A percentile compares a stretch with the other conserved stretches of the same genome.
Conservation (phyloP, 2,113 vertebrate species). For the Coryphaenoides rupestris region DNA sequence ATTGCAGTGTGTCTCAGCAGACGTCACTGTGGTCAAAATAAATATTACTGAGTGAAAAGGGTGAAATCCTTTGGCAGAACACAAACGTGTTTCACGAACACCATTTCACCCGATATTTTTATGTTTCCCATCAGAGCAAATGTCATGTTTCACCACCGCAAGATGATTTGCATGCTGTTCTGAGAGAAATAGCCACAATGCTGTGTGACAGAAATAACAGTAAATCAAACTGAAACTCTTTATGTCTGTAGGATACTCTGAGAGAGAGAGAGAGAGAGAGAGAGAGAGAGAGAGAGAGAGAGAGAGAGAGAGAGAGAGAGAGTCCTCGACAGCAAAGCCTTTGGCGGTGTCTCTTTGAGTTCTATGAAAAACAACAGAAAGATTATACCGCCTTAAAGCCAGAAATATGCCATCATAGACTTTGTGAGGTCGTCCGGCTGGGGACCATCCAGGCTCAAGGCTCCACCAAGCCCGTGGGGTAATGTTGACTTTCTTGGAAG, state of each 20-base stretch:
- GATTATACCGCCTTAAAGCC: slow-evolving; percentile 5
- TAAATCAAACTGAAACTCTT: background rate
- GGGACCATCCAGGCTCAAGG: slow-evolving; percentile 18
- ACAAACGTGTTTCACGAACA: too few relatives aligned
- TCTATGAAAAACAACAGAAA: background rate
- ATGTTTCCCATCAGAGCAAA: too few relatives aligned
- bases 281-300: too few relatives aligned
- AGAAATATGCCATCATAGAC: slow-evolving; percentile 8
- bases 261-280: too few relatives aligned
- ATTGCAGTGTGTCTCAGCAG: slow-evolving; percentile 19
- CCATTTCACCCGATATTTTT: too few relatives aligned
- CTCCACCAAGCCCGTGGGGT: slow-evolving; percentile 32
- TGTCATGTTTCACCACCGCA: too few relatives aligned
- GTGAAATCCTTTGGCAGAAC: background rate
- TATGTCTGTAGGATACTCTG: background rate
- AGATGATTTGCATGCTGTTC: too few relatives aligned
- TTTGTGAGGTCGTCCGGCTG: background rate
- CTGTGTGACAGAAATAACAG: background rate
- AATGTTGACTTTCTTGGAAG: slow-evolving; percentile 47
- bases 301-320: too few relatives aligned
- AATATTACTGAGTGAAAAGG: slow-evolving; percentile 9
- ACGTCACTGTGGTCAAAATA: slow-evolving; percentile 12
- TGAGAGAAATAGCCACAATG: too few relatives aligned
- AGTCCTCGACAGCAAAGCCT: background rate
- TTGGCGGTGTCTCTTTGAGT: slow-evolving; percentile 2